A percentile compares a stretch with the other conserved stretches of the same genome.
Evolutionary conservation across 2,113 vertebrate genomes (phyloP).

Genomic region (Cinclus mexicanus): DNA sequence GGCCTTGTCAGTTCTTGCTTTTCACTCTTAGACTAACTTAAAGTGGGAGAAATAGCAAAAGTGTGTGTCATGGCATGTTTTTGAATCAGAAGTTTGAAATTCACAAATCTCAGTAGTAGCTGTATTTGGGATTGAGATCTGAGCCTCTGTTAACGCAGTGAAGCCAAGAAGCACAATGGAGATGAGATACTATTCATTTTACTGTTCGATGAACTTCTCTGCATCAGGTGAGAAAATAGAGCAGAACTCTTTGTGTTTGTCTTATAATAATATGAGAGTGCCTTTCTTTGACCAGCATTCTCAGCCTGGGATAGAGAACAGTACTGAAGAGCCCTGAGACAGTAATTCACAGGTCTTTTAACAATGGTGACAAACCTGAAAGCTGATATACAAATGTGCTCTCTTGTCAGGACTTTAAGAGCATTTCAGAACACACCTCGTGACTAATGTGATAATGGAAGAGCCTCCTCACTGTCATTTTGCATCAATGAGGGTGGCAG

Average conservation of each 20-base stretch:
- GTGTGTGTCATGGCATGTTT: background rate
- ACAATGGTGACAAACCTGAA: background rate
- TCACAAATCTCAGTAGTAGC: background rate
- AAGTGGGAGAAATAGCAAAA: background rate
- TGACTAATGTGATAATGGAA: background rate
- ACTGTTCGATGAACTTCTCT: background rate
- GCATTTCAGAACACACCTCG: background rate
- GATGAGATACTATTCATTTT: background rate
- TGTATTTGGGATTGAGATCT: background rate
- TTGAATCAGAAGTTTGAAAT: background rate
- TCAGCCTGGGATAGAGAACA: background rate
- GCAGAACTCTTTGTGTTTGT: fast-evolving
- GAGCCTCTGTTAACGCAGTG: background rate
- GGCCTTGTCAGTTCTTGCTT: background rate
- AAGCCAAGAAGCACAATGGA: background rate
- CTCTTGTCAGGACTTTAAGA: background rate
- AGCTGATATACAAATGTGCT: background rate
- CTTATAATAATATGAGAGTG: fast-evolving
- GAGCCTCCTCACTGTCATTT: background rate
- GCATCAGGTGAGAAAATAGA: background rate
- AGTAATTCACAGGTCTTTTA: background rate
- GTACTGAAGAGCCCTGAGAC: background rate
- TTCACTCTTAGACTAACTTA: background rate
- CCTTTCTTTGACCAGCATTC: fast-evolving
- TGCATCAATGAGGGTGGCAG: background rate